Base-by-base conservation (phyloP, 2,888 invertebrate species). In the Noctua comes region DNA sequence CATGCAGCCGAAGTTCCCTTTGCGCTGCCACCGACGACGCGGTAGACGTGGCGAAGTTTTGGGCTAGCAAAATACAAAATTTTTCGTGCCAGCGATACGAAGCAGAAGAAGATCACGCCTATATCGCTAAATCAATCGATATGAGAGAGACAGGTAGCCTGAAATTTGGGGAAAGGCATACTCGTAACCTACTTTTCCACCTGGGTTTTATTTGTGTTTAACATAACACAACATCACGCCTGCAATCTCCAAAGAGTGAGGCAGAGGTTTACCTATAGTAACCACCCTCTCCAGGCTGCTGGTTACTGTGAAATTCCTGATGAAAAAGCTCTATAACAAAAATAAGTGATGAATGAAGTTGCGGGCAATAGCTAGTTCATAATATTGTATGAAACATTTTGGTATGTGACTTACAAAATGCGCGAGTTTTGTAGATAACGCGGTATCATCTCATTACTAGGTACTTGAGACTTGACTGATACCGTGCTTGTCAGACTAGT, bases 391-490 rank as follows among this genome's bases (percentile, higher is more conserved):
- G 40, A 64, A 83, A 68, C 21, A 70, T 64, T 66, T 64, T 59
- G 54, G 48, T 59, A 40, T 43, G 21, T 57, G 62, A 76, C 77
- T 82, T 79, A 77, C 72, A 78, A 82, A 83, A 88, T 82, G 77
- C 75, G 80, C 71, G 70, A 75, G 79, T 82, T 82, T 82, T 77
- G 51, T 81, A 86, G 87, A 88, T 88, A 86, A 77, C 65, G 59
- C 64, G 76, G 82, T 86, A 88, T 88, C 88, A 83, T 84, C 79
- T 85, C 80, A 83, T 87, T 87, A 86, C 83, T 73, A 51, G 70
- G 46, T 64, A 82, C 73, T 82, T 46, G 57, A 62, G 21, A 68
- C 24, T 51, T 90, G 88, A 86, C 88, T 87, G 91, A 91, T 91
- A 91, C 62, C 36, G 77, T 68, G 74, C 76, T 68, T 75, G 77